Conservation (phyloP, 2,113 vertebrate species). For the Caloenas nicobarica region DNA sequence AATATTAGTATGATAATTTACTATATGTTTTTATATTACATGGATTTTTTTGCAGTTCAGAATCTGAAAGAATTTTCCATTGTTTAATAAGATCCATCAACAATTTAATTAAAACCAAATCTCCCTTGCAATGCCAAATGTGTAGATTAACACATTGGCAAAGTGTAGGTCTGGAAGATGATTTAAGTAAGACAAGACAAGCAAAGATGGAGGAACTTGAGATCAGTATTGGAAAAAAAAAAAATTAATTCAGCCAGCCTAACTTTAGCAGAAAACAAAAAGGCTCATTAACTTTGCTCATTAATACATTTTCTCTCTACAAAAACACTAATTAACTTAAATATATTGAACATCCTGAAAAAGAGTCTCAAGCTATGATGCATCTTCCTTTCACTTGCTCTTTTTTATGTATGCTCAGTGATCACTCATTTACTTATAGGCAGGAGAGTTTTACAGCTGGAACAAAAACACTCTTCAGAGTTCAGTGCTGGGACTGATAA, state of each 20-base stretch:
- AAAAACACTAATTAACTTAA: background rate
- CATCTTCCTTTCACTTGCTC: background rate
- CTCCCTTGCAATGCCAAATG: background rate
- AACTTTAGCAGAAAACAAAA: background rate
- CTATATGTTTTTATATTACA: background rate
- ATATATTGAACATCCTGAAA: fast-evolving
- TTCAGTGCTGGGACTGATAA: background rate
- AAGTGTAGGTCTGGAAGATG: background rate
- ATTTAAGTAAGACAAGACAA: background rate
- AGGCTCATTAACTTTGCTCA: background rate
- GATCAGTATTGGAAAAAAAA: background rate
- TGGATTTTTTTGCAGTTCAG: background rate
- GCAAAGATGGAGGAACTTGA: background rate
- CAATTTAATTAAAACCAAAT: background rate
- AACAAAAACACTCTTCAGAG: background rate
- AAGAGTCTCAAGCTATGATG: background rate
- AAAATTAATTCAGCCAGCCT: background rate
- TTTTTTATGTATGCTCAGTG: background rate
- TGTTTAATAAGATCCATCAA: background rate
- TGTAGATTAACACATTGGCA: background rate
- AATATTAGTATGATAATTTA: background rate
- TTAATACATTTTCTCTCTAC: background rate
- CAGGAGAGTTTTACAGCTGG: background rate
- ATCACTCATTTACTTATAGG: background rate
- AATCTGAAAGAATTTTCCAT: background rate